Base-by-base conservation (phyloP, 2,888 invertebrate genomes). In the Tetrapedia diversipes region DNA sequence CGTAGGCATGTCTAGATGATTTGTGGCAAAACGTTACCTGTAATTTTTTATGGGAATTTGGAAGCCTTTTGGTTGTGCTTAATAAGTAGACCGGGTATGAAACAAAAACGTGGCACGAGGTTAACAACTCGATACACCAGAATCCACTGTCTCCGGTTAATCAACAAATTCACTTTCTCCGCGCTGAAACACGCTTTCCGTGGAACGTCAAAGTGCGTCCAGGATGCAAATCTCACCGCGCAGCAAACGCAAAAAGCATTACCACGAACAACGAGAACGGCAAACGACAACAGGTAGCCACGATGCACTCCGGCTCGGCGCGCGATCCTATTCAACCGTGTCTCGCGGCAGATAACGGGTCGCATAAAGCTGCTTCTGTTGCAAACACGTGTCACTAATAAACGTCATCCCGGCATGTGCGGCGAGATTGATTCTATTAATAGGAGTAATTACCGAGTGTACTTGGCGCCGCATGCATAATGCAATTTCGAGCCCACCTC, bases 381-480 rank as follows among this genome's bases (percentile, higher is more conserved):
- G 72, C 70, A 72, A 81, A 81, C 84, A 83, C 84, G 84, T 83
- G 84, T 84, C 84, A 76, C 84, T 83, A 81, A 85, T 84, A 84
- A 84, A 84, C 81, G 86, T 84, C 84, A 83, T 68, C 64, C 75
- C 81, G 61, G 78, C 86, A 80, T 83, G 86, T 57, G 79, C 79
- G 74, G 45, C 81, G 86, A 84, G 84, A 84, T 84, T 85, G 84
- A 84, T 84, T 84, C 84, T 84, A 84, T 84, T 84, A 84, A 84
- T 84, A 84, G 79, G 86, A 82, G 83, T 85, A 85, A 84, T 84
- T 85, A 85, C 84, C 79, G 78, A 74, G 78, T 85, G 81, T 85
- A 84, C 78, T 85, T 85, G 83, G 81, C 83, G 79, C 79, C 76
- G 85, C 85, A 85, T 84, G 79, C 84, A 85, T 85, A 84, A 84